Percentiles rank a stretch among this genome's conserved stretches.
These are phyloP conservation scores for Cyclophora albipunctata DNA, from an alignment of 2,888 invertebrate species.

Conservation along the genomic window DNA sequence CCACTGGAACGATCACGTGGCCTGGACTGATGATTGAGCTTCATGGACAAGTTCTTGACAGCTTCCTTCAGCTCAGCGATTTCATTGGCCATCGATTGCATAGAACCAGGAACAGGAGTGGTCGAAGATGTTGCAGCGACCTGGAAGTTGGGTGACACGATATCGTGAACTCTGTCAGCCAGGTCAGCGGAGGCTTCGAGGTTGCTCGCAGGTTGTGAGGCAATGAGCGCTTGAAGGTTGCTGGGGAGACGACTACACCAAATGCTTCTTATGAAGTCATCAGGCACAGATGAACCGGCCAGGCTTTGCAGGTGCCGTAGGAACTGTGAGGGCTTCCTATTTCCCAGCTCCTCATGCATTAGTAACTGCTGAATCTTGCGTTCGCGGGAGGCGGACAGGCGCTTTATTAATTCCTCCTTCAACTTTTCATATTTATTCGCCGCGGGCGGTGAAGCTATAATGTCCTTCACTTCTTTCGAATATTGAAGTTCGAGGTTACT, in stretches of 20 bases:
- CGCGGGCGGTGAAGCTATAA: slow-evolving; percentile 16
- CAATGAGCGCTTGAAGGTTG: slow-evolving; percentile 10
- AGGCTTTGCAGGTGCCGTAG: slow-evolving; percentile 13
- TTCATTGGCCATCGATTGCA: too few relatives aligned
- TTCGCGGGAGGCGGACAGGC: slow-evolving; percentile 16
- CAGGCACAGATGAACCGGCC: slow-evolving; percentile 12
- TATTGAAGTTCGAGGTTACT: too few relatives aligned
- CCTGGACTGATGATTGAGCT: too few relatives aligned
- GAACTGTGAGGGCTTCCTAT: slow-evolving; percentile 18
- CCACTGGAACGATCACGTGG: too few relatives aligned
- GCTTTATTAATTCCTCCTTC: slow-evolving; percentile 7
- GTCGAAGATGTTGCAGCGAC: too few relatives aligned
- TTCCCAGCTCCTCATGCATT: slow-evolving; percentile 17
- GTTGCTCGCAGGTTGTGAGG: slow-evolving; percentile 7
- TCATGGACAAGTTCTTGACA: too few relatives aligned
- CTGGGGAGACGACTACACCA: slow-evolving; percentile 13
- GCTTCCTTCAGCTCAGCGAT: too few relatives aligned
- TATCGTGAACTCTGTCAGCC: too few relatives aligned
- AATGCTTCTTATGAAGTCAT: slow-evolving; percentile 10
- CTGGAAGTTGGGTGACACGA: too few relatives aligned
- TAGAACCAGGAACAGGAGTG: too few relatives aligned
- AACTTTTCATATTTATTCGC: slow-evolving; percentile 6
- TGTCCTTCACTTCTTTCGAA: too few relatives aligned
- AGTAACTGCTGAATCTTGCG: slow-evolving; percentile 16
- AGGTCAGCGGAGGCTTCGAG: too few relatives aligned